Percentiles rank a stretch among this genome's conserved stretches.
phyloP scores from a whole-genome alignment of 2,888 invertebrate species.

The Amiota mariae region DNA sequence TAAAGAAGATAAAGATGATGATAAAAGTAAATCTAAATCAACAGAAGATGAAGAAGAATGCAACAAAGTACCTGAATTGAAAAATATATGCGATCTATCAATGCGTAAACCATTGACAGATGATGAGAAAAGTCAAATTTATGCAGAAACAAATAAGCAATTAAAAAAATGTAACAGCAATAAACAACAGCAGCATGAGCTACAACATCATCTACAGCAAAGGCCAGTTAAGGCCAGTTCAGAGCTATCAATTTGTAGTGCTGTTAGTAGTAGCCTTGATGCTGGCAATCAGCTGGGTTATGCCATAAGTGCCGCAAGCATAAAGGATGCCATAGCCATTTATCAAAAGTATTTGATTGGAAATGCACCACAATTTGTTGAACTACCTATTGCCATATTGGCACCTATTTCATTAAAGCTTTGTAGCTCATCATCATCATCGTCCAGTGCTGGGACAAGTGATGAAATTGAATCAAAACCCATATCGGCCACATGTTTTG shows the following conservation, averaged over 20 bases:
- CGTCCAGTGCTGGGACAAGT: slow-evolving; percentile 38
- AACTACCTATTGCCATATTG: slow-evolving; percentile 68
- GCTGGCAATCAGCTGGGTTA: slow-evolving; percentile 9
- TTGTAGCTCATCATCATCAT: slow-evolving; percentile 55
- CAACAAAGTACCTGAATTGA: slow-evolving; percentile 70
- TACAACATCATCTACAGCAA: slow-evolving; percentile 33
- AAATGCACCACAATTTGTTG: slow-evolving; percentile 65
- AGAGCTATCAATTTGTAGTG: slow-evolving; percentile 45
- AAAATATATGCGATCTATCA: slow-evolving; percentile 70
- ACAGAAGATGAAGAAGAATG: slow-evolving; percentile 44
- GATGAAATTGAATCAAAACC: slow-evolving; percentile 33
- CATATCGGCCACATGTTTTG: slow-evolving; percentile 79
- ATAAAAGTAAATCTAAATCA: slow-evolving; percentile 3
- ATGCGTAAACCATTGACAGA: slow-evolving; percentile 73
- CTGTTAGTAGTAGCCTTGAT: slow-evolving; percentile 29
- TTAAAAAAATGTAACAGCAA: slow-evolving; percentile 43
- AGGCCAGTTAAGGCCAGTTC: slow-evolving; percentile 30
- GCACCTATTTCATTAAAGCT: slow-evolving; percentile 70
- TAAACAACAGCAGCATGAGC: slow-evolving; percentile 39
- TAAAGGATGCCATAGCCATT: slow-evolving; percentile 72
- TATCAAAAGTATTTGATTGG: slow-evolving; percentile 73
- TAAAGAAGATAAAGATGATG: slow-evolving; percentile 9
- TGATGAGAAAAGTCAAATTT: slow-evolving; percentile 72
- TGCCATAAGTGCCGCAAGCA: slow-evolving; percentile 55
- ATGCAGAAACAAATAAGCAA: slow-evolving; percentile 70